These are phyloP conservation scores for Prionchulus punctatus DNA, from an alignment of 2,888 invertebrate species.

Conservation along the genomic window DNA sequence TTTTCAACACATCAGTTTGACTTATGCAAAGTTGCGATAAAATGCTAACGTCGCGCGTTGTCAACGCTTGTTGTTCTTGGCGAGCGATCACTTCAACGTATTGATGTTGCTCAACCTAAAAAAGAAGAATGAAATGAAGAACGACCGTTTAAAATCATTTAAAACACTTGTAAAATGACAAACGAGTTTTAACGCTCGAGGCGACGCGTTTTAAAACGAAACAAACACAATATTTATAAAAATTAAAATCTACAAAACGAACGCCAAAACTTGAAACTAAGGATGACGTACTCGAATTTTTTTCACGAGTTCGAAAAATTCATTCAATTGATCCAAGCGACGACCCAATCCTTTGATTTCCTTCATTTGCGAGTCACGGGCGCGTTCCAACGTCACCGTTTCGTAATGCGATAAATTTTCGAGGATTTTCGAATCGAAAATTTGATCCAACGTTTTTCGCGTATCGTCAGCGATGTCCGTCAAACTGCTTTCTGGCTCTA, in stretches of 20 bases:
- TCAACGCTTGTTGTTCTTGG: not conserved
- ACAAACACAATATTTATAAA: no score
- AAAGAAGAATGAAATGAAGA: not conserved
- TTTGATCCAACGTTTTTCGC: not conserved
- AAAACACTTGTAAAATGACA: not conserved
- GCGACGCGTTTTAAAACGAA: no score
- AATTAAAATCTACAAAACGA: no score
- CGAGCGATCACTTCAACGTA: not conserved
- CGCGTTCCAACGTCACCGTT: not conserved
- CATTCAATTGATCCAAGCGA: constrained; percentile 12
- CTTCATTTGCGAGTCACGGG: constrained; percentile 7
- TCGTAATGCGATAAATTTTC: not conserved
- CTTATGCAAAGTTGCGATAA: not conserved
- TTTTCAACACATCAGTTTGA: not conserved
- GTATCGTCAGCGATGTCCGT: not conserved
- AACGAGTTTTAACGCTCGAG: not conserved
- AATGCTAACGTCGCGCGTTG: not conserved
- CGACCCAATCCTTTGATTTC: constrained; percentile 13
- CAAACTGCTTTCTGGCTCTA: constrained; percentile 1
- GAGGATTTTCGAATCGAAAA: not conserved
- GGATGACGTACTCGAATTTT: no score
- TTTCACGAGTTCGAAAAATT: not conserved
- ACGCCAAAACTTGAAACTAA: no score
- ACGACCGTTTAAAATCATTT: not conserved
- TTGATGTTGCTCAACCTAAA: not conserved